Evolutionary conservation across 1,140 invertebrate genomes (phyloP).

Genomic region (Spodoptera frugiperda): DNA sequence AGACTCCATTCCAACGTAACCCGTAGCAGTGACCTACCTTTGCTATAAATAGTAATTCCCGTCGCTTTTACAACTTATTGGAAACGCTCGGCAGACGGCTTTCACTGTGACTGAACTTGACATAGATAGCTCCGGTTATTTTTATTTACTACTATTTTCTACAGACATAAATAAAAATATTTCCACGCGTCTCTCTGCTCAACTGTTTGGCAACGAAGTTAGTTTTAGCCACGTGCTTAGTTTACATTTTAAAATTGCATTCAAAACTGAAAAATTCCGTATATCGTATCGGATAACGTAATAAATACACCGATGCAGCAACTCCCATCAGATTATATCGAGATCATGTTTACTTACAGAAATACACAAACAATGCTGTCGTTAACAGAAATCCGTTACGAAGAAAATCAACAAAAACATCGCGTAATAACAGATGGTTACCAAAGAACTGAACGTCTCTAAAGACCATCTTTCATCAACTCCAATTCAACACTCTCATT

Average conservation of each 20-base stretch:
- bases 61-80: conserved; percentile 22
- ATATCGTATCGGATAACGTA: background rate
- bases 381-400: background rate
- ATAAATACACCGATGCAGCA: too few relatives aligned
- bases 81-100: conserved; percentile 31
- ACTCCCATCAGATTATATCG: too few relatives aligned
- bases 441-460: conserved; percentile 12
- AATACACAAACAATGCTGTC: background rate
- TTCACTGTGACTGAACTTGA: conserved; percentile 32
- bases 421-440: conserved; percentile 16
- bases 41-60: conserved; percentile 29
- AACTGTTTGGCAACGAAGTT: too few relatives aligned
- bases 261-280: too few relatives aligned
- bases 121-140: conserved; percentile 14
- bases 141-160: background rate
- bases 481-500: conserved; percentile 37
- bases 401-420: conserved; percentile 14
- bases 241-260: background rate
- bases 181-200: background rate
- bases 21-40: conserved; percentile 7
- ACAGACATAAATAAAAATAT: conserved; percentile 1
- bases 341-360: too few relatives aligned
- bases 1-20: too few relatives aligned
- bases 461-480: conserved; percentile 25
- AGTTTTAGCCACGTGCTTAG: too few relatives aligned